A percentile compares a stretch with the other conserved stretches of the same genome.
These are phyloP conservation scores for Lindbergichthys nudifrons DNA, from an alignment of 2,797 vertebrate genomes.

Conservation along the genomic window DNA sequence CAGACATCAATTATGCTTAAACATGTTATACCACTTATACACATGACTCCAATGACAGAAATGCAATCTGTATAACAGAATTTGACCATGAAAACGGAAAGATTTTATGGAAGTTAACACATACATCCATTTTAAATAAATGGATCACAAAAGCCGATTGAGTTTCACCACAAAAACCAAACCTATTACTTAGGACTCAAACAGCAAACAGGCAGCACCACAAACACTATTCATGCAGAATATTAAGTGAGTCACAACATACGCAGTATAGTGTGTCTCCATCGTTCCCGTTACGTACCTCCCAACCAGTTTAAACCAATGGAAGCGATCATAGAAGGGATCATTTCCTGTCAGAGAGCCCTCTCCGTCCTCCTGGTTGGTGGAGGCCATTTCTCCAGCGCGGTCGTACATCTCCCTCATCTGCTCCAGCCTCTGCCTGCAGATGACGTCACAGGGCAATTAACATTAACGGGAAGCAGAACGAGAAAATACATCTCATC, in stretches of 20 bases:
- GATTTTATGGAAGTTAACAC: constrained; percentile 41
- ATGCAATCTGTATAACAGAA: constrained; percentile 28
- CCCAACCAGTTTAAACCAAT: constrained; percentile 98
- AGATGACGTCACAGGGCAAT: constrained; percentile 28
- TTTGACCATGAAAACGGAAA: constrained; percentile 33
- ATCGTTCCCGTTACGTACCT: constrained; percentile 84
- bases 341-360: constrained; percentile 91
- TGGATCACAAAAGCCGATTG: constrained; percentile 36
- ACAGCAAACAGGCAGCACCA: not conserved
- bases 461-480: constrained; percentile 34
- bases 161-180: constrained; percentile 17
- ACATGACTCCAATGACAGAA: constrained; percentile 22
- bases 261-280: not conserved
- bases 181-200: not conserved
- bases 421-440: constrained; percentile 93
- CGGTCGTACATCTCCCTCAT: constrained; percentile 99
- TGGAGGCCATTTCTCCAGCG: constrained; percentile 94
- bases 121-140: constrained; percentile 36
- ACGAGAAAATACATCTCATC: constrained; percentile 7
- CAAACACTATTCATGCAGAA: not conserved
- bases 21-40: constrained; percentile 22
- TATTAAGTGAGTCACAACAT: not conserved
- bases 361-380: constrained; percentile 89
- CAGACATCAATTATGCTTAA: constrained; percentile 25
- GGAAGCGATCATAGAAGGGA: constrained; percentile 98